Conservation (phyloP, 2,888 invertebrate genomes). For the Steinernema carpocapsae region DNA sequence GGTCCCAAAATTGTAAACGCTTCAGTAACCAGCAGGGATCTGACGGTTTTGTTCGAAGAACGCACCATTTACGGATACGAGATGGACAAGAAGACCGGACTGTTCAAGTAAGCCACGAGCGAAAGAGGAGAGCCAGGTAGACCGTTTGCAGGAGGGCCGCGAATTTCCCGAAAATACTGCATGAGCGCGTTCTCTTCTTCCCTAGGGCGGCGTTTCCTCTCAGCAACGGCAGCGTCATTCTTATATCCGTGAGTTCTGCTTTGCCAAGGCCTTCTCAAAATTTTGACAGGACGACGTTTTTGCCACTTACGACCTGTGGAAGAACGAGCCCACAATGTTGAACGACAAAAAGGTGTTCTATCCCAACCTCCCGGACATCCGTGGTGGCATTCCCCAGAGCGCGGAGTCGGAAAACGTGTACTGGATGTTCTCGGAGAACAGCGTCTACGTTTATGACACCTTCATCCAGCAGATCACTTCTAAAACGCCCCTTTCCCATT, state of each 20-base stretch:
- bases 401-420: not conserved
- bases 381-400: constrained; percentile 45
- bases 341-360: constrained; percentile 60
- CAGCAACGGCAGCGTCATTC: constrained; percentile 60
- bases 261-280: constrained; percentile 17
- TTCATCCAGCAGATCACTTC: not conserved
- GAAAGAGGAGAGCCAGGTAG: not conserved
- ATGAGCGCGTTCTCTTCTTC: constrained; percentile 63
- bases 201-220: constrained; percentile 62
- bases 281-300: constrained; percentile 58
- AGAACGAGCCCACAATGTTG: constrained; percentile 58
- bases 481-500: not conserved
- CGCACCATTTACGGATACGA: constrained; percentile 60
- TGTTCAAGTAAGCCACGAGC: not conserved
- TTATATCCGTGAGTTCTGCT: constrained; percentile 51
- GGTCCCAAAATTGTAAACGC: constrained; percentile 62
- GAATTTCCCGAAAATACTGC: constrained; percentile 57
- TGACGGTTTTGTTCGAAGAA: constrained; percentile 59
- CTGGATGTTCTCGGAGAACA: constrained; percentile 15
- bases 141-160: constrained; percentile 44
- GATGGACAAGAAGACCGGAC: constrained; percentile 46
- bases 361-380: constrained; percentile 58
- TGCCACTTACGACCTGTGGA: constrained; percentile 58
- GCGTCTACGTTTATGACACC: not conserved
- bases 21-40: constrained; percentile 51